Base-by-base conservation (phyloP, 1,140 invertebrate species). In the Melipona quadrifasciata region DNA sequence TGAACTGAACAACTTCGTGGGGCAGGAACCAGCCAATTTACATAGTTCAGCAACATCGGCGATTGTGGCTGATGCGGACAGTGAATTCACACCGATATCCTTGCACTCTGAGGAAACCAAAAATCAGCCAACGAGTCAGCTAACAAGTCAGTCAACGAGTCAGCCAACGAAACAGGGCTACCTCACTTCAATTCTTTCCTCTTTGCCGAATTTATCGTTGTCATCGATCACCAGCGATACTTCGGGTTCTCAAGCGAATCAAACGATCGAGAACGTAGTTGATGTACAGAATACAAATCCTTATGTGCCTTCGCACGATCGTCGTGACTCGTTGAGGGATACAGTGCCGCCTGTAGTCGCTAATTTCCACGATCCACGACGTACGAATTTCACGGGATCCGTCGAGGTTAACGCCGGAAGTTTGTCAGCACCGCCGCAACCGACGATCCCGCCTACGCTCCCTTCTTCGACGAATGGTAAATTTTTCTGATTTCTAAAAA, bases 171-270 rank as follows among this genome's bases (percentile, higher is more conserved):
- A 91, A 57, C 91, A 91, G 68, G 85, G 94, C 57, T 94, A 94
- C 57, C 92, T 95, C 57, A 92, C 93, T 12, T 94, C 94, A 5
- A 93, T 95, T 31, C 76, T 94, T 0, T 95, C 94, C 1, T 94
- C 94, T 8, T 65, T 95, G 51, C 93, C 93, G 17, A 94, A 93
- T 78, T 86, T 94, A 51, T 93, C 93, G 1, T 71, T 94, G 39
- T 90, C 92, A 21, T 90, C 92, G 16, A 92, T 80, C 61, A 93
- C 87, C 82, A 86, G 78, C 34, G 93, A 92, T 64, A 68, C 70
- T 0, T 57, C 65, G 21, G 82, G 21, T 71, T 34, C 83, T 5
- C 86, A 84, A 57, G 34, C 68, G 64, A 86, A 19, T 34, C 87
- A 88, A 71, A 57, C 47, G 31, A 1, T 27, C 1, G 80, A 85